phyloP scores from a whole-genome alignment of 2,888 invertebrate species.

The Yponomeuta sedellus region DNA sequence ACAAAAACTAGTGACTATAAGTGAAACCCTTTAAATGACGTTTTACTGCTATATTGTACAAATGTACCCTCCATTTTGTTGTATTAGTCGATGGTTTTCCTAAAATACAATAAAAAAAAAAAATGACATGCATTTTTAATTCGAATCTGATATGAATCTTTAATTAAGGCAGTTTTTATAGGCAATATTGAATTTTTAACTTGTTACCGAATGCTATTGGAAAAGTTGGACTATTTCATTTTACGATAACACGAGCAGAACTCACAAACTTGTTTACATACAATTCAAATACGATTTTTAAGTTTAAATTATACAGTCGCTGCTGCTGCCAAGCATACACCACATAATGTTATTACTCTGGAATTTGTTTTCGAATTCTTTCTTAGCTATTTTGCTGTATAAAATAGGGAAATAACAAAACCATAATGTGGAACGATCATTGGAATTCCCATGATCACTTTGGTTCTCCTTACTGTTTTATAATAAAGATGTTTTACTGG shows the following conservation, averaged over 20 bases:
- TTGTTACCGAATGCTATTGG: constrained; percentile 47
- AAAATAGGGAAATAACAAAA: neutral
- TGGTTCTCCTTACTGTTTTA: neutral
- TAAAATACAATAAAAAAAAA: too few relatives aligned
- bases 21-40: too few relatives aligned
- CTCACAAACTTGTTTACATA: constrained; percentile 65
- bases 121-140: neutral
- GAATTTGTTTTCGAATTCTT: constrained; percentile 8
- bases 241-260: constrained; percentile 59
- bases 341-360: neutral
- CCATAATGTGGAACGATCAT: neutral
- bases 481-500: neutral
- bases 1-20: too few relatives aligned
- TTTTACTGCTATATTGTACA: too few relatives aligned
- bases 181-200: constrained; percentile 32
- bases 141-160: neutral
- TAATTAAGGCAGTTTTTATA: constrained; percentile 36
- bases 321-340: constrained; percentile 51
- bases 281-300: constrained; percentile 64
- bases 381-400: neutral
- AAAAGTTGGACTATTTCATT: constrained; percentile 66
- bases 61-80: too few relatives aligned
- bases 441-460: neutral
- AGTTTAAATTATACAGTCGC: constrained; percentile 60
- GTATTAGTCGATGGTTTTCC: too few relatives aligned